phyloP scores from a whole-genome alignment of 2,113 vertebrate genomes.

The Synchiropus splendidus region DNA sequence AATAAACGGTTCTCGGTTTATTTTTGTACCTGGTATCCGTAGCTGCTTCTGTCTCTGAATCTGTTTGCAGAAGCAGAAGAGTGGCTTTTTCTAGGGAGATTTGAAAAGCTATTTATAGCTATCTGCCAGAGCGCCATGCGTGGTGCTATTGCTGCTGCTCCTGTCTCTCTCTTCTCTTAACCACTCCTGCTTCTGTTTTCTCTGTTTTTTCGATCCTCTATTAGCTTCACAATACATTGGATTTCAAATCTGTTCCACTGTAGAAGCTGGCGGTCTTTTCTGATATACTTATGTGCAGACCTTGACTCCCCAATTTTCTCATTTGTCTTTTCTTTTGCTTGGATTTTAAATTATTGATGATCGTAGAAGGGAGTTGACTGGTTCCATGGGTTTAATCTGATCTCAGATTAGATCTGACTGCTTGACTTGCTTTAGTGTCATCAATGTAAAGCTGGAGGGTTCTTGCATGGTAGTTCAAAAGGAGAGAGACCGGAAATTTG shows the following conservation, averaged over 20 bases:
- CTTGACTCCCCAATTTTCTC: slow-evolving; percentile 11
- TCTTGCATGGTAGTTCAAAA: slow-evolving; percentile 12
- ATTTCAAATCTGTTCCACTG: slow-evolving; percentile 6
- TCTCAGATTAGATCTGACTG: slow-evolving; percentile 19
- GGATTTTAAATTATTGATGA: slow-evolving; percentile 44
- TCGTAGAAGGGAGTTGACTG: slow-evolving; percentile 20
- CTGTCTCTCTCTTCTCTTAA: slow-evolving; percentile 38
- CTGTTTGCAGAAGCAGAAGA: slow-evolving; percentile 64
- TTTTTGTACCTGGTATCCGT: slow-evolving; percentile 30
- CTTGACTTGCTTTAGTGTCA: slow-evolving; percentile 21
- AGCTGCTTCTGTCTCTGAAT: slow-evolving; percentile 48
- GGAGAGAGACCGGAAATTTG: slow-evolving; percentile 4
- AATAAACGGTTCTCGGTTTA: slow-evolving; percentile 4
- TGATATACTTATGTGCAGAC: neutral
- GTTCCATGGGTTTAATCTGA: slow-evolving; percentile 12
- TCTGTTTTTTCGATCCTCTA: neutral
- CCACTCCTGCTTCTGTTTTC: slow-evolving; percentile 27
- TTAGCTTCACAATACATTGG: slow-evolving; percentile 4
- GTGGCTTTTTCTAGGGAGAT: slow-evolving; percentile 67
- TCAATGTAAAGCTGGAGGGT: slow-evolving; percentile 15
- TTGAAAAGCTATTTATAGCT: slow-evolving; percentile 75
- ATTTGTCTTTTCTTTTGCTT: slow-evolving; percentile 14
- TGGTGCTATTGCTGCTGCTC: slow-evolving; percentile 59
- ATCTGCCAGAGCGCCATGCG: slow-evolving; percentile 63
- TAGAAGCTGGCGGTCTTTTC: slow-evolving; percentile 3